phyloP scores from a whole-genome alignment of 2,888 invertebrate genomes.

The Andrena hattorfiana region DNA sequence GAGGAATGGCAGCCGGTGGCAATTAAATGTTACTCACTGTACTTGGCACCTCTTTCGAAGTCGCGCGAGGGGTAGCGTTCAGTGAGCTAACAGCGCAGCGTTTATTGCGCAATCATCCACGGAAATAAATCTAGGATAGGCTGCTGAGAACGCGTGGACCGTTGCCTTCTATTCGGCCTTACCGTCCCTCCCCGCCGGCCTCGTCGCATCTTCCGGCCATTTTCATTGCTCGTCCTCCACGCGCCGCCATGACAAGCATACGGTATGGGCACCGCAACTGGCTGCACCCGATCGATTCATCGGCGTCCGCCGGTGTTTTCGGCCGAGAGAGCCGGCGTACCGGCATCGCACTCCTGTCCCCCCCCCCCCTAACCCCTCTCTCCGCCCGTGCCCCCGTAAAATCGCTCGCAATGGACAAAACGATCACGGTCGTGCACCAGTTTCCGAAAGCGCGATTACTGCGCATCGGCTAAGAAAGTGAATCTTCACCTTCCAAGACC shows the following conservation, averaged over 20 bases:
- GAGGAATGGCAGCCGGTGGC: constrained; percentile 18
- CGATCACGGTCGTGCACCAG: constrained; percentile 25
- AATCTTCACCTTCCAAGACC: constrained; percentile 48
- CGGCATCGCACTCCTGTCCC: background rate
- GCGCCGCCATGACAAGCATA: constrained; percentile 64
- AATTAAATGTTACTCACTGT: constrained; percentile 58
- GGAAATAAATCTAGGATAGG: constrained; percentile 82
- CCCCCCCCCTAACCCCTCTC: too few relatives aligned
- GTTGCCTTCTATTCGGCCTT: constrained; percentile 73
- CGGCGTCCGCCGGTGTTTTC: background rate
- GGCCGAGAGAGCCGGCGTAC: background rate
- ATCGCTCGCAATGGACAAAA: background rate
- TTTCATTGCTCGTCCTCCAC: constrained; percentile 69
- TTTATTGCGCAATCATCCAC: constrained; percentile 79
- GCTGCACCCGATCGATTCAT: constrained; percentile 46
- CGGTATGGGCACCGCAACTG: constrained; percentile 42
- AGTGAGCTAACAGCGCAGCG: constrained; percentile 62
- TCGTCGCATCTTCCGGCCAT: constrained; percentile 70
- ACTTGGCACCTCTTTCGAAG: constrained; percentile 61
- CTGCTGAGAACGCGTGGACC: constrained; percentile 76
- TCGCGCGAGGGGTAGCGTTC: constrained; percentile 54
- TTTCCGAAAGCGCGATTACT: constrained; percentile 45
- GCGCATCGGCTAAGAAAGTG: constrained; percentile 44
- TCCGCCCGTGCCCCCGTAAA: background rate
- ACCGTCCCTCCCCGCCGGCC: constrained; percentile 44